These are phyloP conservation scores for Nematolebias whitei DNA, from an alignment of 2,113 vertebrate species.

Conservation along the genomic window DNA sequence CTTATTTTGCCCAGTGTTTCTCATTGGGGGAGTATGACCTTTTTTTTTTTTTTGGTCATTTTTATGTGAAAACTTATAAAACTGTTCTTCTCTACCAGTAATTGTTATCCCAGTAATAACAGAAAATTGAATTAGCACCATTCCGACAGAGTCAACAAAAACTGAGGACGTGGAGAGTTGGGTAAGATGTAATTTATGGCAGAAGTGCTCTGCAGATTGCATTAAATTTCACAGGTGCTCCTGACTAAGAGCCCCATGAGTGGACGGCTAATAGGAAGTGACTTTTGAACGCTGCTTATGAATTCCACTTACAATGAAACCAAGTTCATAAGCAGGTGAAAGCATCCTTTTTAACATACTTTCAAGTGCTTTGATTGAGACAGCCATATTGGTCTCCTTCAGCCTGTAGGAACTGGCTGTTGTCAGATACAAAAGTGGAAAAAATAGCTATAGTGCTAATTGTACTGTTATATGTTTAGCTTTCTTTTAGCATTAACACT, in stretches of 20 bases:
- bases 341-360: neutral
- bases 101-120: neutral
- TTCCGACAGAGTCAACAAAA: neutral
- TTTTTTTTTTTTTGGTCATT: too few species aligned
- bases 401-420: too few species aligned
- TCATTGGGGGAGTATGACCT: too few species aligned
- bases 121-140: neutral
- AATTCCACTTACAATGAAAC: neutral
- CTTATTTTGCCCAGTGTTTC: too few species aligned
- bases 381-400: neutral
- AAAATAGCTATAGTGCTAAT: too few species aligned
- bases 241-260: neutral
- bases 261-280: neutral
- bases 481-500: too few species aligned
- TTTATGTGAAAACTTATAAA: too few species aligned
- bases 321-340: neutral
- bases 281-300: neutral
- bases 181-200: neutral
- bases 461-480: too few species aligned
- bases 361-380: neutral
- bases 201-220: neutral
- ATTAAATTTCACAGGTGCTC: conserved; percentile 3
- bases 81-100: too few species aligned
- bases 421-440: neutral
- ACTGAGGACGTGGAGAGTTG: neutral